These are phyloP conservation scores for Thaumetopoea pityocampa DNA, from an alignment of 1,140 invertebrate genomes.

Conservation along the genomic window DNA sequence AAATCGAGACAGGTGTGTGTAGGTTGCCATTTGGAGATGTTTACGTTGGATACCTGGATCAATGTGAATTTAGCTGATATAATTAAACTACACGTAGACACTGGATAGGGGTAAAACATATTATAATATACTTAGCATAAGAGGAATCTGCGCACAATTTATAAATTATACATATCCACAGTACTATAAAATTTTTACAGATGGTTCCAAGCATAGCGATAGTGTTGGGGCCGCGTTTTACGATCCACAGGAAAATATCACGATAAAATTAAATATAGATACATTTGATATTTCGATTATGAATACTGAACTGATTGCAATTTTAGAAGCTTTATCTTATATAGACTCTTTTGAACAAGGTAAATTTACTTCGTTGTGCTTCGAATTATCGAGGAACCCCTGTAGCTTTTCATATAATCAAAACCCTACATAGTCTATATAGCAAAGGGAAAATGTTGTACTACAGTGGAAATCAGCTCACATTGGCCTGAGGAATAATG, in stretches of 20 bases:
- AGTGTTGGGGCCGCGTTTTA: slow-evolving; percentile 8
- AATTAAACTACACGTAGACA: not conserved
- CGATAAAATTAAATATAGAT: slow-evolving; percentile 6
- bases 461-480: too few species aligned
- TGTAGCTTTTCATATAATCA: too few species aligned
- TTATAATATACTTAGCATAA: not conserved
- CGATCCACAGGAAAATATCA: slow-evolving; percentile 1
- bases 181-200: slow-evolving; percentile 19
- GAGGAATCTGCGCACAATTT: not conserved
- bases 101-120: not conserved
- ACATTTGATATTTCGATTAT: slow-evolving; percentile 9
- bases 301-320: slow-evolving; percentile 10
- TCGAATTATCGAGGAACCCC: too few species aligned
- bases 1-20: too few species aligned
- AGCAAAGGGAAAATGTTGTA: too few species aligned
- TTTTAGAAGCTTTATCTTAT: slow-evolving; percentile 9
- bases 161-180: slow-evolving; percentile 3
- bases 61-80: slow-evolving; percentile 1
- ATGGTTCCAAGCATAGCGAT: slow-evolving; percentile 9
- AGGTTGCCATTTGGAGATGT: slow-evolving; percentile 12
- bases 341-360: slow-evolving; percentile 7
- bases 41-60: slow-evolving; percentile 1
- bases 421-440: too few species aligned
- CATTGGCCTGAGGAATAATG: too few species aligned
- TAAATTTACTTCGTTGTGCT: too few species aligned